Conservation (phyloP, 1,140 invertebrate species). For the Drosophila kanapiae region DNA sequence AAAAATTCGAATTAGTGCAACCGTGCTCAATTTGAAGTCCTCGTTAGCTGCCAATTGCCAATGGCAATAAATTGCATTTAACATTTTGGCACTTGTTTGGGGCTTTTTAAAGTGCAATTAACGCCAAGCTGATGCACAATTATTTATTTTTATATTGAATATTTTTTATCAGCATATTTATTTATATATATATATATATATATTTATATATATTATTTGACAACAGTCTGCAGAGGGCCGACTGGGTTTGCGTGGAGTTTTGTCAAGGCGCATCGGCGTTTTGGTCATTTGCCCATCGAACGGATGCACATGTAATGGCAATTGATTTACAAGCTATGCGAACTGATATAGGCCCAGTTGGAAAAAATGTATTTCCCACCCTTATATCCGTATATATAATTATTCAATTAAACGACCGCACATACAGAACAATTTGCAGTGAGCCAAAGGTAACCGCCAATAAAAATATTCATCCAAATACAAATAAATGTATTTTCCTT, state of each 20-base stretch:
- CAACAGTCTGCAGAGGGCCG: slow-evolving; percentile 23
- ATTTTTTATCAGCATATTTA: slow-evolving; percentile 26
- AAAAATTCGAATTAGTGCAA: slow-evolving; percentile 71
- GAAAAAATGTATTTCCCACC: slow-evolving; percentile 47
- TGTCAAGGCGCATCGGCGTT: slow-evolving; percentile 42
- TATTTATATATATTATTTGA: slow-evolving; percentile 41
- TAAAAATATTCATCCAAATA: slow-evolving; percentile 70
- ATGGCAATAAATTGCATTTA: slow-evolving; percentile 65
- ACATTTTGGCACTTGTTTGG: slow-evolving; percentile 66
- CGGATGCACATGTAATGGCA: slow-evolving; percentile 64
- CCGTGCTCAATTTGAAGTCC: slow-evolving; percentile 49
- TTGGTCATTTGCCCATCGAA: slow-evolving; percentile 48
- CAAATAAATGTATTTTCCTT: slow-evolving; percentile 48
- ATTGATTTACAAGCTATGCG: slow-evolving; percentile 70
- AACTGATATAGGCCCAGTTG: slow-evolving; percentile 27
- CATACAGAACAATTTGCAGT: slow-evolving; percentile 51
- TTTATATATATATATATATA: background rate
- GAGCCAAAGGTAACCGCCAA: slow-evolving; percentile 70
- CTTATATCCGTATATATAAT: slow-evolving; percentile 50
- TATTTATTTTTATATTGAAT: slow-evolving; percentile 43
- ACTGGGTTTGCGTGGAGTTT: slow-evolving; percentile 63
- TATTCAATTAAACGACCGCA: slow-evolving; percentile 82
- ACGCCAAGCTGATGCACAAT: slow-evolving; percentile 55
- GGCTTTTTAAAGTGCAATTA: slow-evolving; percentile 67
- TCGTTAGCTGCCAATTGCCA: slow-evolving; percentile 45